Conservation (phyloP, 2,113 vertebrate species). For the Sceloporus tristichus region DNA sequence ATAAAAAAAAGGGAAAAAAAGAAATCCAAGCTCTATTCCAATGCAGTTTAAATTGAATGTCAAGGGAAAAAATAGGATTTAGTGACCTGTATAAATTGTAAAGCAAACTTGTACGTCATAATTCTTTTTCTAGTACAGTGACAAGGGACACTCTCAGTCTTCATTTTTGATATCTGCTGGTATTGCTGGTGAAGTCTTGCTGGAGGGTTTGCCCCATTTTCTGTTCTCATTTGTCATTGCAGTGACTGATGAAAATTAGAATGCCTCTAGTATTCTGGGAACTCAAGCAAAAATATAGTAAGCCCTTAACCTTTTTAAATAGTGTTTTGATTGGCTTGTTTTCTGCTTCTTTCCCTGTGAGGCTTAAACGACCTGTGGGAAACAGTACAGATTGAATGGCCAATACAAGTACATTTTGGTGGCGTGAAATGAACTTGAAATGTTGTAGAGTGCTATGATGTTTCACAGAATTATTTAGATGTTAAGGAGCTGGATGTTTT, state of each 20-base stretch:
- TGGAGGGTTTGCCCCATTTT: fast-evolving
- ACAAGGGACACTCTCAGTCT: neutral
- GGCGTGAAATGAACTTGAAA: slow-evolving; percentile 14
- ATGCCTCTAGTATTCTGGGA: slow-evolving; percentile 14
- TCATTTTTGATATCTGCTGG: neutral
- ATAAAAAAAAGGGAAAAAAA: neutral
- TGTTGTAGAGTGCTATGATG: neutral
- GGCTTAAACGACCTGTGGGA: fast-evolving
- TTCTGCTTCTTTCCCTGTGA: neutral
- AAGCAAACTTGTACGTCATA: neutral
- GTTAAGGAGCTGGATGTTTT: slow-evolving; percentile 40
- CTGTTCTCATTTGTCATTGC: neutral
- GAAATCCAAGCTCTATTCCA: neutral
- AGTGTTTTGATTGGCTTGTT: slow-evolving; percentile 13
- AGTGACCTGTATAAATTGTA: neutral
- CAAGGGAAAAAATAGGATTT: no score
- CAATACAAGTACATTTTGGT: neutral
- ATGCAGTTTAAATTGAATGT: neutral
- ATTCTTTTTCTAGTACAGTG: neutral
- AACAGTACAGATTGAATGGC: neutral
- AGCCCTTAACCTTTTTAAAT: slow-evolving; percentile 5
- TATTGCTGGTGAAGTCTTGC: neutral
- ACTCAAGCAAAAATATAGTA: neutral
- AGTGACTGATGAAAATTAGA: slow-evolving; percentile 17
- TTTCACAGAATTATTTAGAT: slow-evolving; percentile 49